Conservation (phyloP, 1,140 invertebrate genomes). For the Drosophila parabipectinata region DNA sequence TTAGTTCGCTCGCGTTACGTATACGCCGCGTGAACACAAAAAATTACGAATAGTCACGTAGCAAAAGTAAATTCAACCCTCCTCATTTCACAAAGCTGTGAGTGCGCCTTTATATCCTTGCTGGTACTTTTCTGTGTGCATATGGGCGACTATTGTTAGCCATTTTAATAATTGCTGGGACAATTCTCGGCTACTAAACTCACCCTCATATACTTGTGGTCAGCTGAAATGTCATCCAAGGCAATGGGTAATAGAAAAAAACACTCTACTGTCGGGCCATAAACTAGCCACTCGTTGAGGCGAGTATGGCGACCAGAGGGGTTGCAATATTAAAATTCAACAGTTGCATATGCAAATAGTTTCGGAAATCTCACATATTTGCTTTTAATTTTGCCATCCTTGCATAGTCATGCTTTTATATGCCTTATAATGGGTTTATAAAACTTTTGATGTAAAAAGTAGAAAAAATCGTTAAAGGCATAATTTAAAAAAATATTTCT, state of each 20-base stretch:
- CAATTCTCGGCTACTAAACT: slow-evolving; percentile 64
- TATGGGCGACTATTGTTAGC: slow-evolving; percentile 58
- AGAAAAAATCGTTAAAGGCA: no score
- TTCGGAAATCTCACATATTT: slow-evolving; percentile 21
- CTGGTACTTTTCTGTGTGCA: slow-evolving; percentile 23
- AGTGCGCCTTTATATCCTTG: slow-evolving; percentile 7
- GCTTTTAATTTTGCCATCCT: slow-evolving; percentile 29
- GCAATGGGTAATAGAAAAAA: slow-evolving; percentile 14
- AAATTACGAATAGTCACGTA: slow-evolving; percentile 72
- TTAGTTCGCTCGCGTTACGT: slow-evolving; percentile 42
- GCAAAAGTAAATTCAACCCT: slow-evolving; percentile 62
- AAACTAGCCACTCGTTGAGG: slow-evolving; percentile 23
- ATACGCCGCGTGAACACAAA: slow-evolving; percentile 54
- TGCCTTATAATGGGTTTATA: neutral
- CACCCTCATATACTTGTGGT: slow-evolving; percentile 27
- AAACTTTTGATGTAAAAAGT: no score
- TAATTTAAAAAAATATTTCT: no score
- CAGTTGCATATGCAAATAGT: slow-evolving; percentile 33
- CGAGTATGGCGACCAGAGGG: slow-evolving; percentile 17
- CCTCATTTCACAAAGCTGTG: slow-evolving; percentile 16
- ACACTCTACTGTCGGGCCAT: slow-evolving; percentile 2
- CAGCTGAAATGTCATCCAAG: slow-evolving; percentile 22
- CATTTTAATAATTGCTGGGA: slow-evolving; percentile 75
- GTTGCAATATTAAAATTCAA: slow-evolving; percentile 33
- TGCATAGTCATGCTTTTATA: slow-evolving; percentile 4